Conservation (phyloP, 2,888 invertebrate genomes). For the Osmoderma eremita region DNA sequence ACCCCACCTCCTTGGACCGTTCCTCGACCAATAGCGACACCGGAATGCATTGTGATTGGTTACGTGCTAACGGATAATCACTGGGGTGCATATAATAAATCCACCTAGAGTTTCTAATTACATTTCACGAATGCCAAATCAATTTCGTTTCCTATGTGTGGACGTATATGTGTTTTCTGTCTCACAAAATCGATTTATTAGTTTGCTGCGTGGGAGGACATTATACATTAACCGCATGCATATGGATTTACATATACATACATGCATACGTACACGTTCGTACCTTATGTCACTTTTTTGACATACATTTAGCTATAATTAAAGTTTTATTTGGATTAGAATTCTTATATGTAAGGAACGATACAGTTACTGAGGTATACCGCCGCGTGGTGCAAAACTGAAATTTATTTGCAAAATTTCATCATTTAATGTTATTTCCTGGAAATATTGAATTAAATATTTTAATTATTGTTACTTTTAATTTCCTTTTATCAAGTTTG, state of each 20-base stretch:
- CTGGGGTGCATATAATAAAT: conserved; percentile 44
- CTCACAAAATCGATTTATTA: not conserved
- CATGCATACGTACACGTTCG: not conserved
- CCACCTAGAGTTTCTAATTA: conserved; percentile 32
- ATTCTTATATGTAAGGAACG: too few relatives aligned
- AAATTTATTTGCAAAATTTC: too few relatives aligned
- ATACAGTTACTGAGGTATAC: too few relatives aligned
- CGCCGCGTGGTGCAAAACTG: too few relatives aligned
- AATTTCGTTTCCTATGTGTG: conserved; percentile 15
- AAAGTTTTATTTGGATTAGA: too few relatives aligned
- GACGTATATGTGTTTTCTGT: conserved; percentile 14
- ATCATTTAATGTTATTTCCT: too few relatives aligned
- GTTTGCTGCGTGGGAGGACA: too few relatives aligned
- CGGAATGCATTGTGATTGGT: conserved; percentile 45
- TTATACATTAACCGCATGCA: not conserved
- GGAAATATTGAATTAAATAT: too few relatives aligned
- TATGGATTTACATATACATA: not conserved
- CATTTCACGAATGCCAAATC: conserved; percentile 30
- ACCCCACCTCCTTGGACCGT: conserved; percentile 44
- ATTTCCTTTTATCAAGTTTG: too few relatives aligned
- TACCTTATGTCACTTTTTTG: not conserved
- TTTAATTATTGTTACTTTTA: too few relatives aligned
- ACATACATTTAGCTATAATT: not conserved
- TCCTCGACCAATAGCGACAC: conserved; percentile 46
- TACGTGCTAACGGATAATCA: conserved; percentile 42